Evolutionary conservation across 2,113 vertebrate genomes (phyloP), one percentile per base, ranked within the genome.

Genomic region (Festucalex cinctus): DNA sequence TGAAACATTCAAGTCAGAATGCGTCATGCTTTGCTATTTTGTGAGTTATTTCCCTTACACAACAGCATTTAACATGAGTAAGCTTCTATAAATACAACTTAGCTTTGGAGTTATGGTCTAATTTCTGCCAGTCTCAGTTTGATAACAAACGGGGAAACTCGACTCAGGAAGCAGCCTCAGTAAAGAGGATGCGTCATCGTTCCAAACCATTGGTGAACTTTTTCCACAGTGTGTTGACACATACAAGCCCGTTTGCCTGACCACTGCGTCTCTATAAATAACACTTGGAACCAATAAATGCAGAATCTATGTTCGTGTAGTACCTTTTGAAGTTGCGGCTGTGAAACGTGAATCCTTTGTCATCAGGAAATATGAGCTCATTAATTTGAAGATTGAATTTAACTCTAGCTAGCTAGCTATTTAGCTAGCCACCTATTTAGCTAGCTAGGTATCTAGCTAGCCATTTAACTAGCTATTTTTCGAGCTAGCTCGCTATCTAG

Each of bases 251-350:
- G 69, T 59, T 48, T 57, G 77, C 74, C 74, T 76, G 79, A 84
- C 61, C 79, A 77, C 56, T 20, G 20, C 2, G 72, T 39, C 59
- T 63, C 76, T 83, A 84, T 86, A 80, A 84, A 85, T 83, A 73
- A 75, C 86, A 81, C 66, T 65, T 63, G 22, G 46, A 73, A 36
- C 39, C 79, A 78, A 81, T 73, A 85, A 84, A 86, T 88, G 84
- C 68, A 54, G 59, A 43, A n/a, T 44, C 14, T 70, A 61, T 81
- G 72, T 80, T 82, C 70, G 68, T 56, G 13, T 36, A 64, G 57
- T 75, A 72, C 65, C 0, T 57, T 78, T 70, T 83, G 63, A 78
- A 86, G 36, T 77, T 14, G 32, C 74, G 65, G 75, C 65, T 39
- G 20, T 6, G 24, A 59, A 63, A 43, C 73, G 67, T 44, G 68